Evolutionary conservation across 2,113 vertebrate species (phyloP), one percentile per base, ranked within the genome.

Genomic region (Galeopterus variegatus): DNA sequence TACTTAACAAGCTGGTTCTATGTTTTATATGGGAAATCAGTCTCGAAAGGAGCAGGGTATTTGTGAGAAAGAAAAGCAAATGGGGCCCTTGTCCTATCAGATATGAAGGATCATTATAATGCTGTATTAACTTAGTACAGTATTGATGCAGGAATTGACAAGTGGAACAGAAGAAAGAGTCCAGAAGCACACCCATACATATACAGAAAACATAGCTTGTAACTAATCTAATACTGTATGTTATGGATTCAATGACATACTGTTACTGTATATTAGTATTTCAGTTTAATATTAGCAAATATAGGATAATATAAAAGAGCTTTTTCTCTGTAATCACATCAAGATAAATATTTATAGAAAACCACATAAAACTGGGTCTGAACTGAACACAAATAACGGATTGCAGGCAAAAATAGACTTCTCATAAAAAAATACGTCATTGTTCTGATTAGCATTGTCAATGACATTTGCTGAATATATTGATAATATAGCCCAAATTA

Each of bases 401-500:
- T 90, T 96, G 62, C 10, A 10, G 23, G 45, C 17, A 94, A 97
- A 97, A 88, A 97, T 69, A 93, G 23, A 69, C 90, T 96, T 94
- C 91, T 94, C 94, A 45, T 58, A 73, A 56, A 90, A 97, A 98
- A 95, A 89, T 1, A 73, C 26, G 17, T 86, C 54, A 73, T 52
- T 48, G 31, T 81, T 33, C 0, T 93, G 48, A 81, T 77, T 19
- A 90, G 62, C 58, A 96, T 95, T 88, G 21, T 48, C 64, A 87
- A 52, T 31, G 77, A 70, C 24, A 89, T 5, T 85, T 93, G 62
- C n/a, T 86, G 90, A 91, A 77, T 90, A 45, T 76, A 87, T 93
- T 88, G 93, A 96, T 95, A 82, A 60, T 75, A 82, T 88, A 97
- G 96, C 45, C 21, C 85, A 97, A 98, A 97, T 96, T 83, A 97